Evolutionary conservation across 2,888 invertebrate genomes (phyloP), one percentile per base, ranked within the genome.

Genomic region (Nomada ferruginata): DNA sequence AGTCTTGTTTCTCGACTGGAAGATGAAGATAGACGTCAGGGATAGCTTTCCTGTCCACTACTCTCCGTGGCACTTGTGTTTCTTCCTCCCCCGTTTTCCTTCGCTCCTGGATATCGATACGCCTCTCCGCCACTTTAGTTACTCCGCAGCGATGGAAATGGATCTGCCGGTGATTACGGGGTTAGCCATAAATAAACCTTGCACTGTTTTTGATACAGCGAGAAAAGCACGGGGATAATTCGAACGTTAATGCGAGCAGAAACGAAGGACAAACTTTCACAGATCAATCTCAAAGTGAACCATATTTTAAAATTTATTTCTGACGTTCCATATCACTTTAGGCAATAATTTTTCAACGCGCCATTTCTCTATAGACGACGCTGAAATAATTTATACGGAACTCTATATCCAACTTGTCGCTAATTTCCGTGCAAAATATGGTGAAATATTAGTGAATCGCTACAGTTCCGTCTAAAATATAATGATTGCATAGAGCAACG

Each of bases 1-100:
- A 53, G 60, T 60, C 47, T 55, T 70, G 29, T 52, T 50, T 44
- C 66, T 71, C 57, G 20, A 44, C 26, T 69, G 44, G 60, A 76
- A 82, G 75, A 82, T 57, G 73, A 83, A 76, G 69, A 75, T 60
- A 57, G 55, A 80, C 57, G 68, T 55, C 70, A 29, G 29, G 66
- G 11, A 66, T 71, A 77, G 60, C 77, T 63, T 63, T 64, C 57
- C 59, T 29, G 71, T 69, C 55, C 36, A n/a, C 59, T 57, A 42
- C 69, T 71, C 53, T 42, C 29, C 64, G 10, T 13, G 44, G 9
- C 68, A 23, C 71, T 82, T 71, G 20, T 59, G 18, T 53, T 65
- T 47, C 63, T 42, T 47, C 53, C 64, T 42, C 20, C 11, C 11
- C 13, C 2, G 13, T 26, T 50, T 59, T 53, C n/a, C 42, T 13